These are phyloP conservation scores for Lycaena phlaeas DNA, from an alignment of 2,888 invertebrate genomes.

Conservation along the genomic window DNA sequence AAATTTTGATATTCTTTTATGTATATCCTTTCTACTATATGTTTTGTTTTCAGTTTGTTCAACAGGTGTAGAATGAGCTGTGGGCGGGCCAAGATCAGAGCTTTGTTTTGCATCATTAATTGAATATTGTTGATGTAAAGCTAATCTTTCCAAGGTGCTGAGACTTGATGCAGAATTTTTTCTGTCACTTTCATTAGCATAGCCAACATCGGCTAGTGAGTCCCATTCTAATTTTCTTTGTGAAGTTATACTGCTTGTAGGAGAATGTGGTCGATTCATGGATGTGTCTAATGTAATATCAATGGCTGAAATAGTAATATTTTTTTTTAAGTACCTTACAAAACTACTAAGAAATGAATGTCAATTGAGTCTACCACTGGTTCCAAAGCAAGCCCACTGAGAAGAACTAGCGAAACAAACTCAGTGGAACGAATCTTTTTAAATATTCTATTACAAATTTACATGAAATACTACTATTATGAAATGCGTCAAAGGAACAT, in stretches of 20 bases:
- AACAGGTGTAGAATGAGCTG: constrained; percentile 69
- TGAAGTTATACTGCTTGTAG: constrained; percentile 82
- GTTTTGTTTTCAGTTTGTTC: constrained; percentile 39
- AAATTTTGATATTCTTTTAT: constrained; percentile 49
- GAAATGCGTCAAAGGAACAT: no score
- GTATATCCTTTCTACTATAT: constrained; percentile 38
- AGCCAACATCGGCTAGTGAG: constrained; percentile 89
- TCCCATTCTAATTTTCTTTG: constrained; percentile 89
- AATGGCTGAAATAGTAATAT: constrained; percentile 50
- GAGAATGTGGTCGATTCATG: constrained; percentile 70
- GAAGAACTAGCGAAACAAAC: no score
- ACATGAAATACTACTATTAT: no score
- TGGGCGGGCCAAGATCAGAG: constrained; percentile 49
- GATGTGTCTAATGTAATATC: constrained; percentile 51
- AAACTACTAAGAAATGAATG: no score
- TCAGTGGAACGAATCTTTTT: no score
- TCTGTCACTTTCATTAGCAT: constrained; percentile 73
- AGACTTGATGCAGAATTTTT: constrained; percentile 62
- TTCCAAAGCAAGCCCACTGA: no score
- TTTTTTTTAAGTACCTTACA: no score
- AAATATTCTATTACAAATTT: no score
- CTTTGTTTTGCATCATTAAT: constrained; percentile 48
- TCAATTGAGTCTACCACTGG: no score
- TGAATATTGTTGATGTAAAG: constrained; percentile 64
- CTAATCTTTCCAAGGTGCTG: constrained; percentile 77